phyloP scores from a whole-genome alignment of 2,888 invertebrate genomes.

The Agriopis aurantiaria region DNA sequence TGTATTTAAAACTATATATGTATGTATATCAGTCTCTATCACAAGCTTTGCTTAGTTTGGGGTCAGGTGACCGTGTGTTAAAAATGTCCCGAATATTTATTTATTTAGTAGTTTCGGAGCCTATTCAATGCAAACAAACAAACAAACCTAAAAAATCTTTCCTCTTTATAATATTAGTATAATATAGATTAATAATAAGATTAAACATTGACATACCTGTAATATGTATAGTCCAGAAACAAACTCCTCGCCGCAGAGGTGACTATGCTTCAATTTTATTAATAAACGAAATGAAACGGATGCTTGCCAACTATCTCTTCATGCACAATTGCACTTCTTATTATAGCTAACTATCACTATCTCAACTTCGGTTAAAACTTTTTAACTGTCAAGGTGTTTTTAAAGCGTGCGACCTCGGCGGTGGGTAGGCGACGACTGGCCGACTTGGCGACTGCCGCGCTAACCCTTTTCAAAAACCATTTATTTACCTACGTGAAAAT shows the following conservation, averaged over 20 bases:
- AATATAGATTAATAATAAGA: too few relatives aligned
- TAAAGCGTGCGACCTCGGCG: slow-evolving; percentile 29
- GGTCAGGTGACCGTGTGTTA: too few relatives aligned
- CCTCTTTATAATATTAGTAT: too few relatives aligned
- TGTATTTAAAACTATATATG: too few relatives aligned
- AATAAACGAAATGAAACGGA: slow-evolving; percentile 50
- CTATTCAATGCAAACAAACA: too few relatives aligned
- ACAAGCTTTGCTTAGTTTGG: too few relatives aligned
- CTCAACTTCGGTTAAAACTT: slow-evolving; percentile 11
- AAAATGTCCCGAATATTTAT: too few relatives aligned
- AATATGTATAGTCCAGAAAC: slow-evolving; percentile 1
- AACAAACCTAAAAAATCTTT: too few relatives aligned
- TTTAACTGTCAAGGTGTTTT: not conserved
- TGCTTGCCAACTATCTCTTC: slow-evolving; percentile 54
- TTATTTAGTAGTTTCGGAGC: too few relatives aligned
- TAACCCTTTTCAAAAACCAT: slow-evolving; percentile 3
- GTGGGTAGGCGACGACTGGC: slow-evolving; percentile 34
- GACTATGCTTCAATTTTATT: slow-evolving; percentile 42
- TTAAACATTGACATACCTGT: not conserved
- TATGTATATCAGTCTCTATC: too few relatives aligned
- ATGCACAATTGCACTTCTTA: slow-evolving; percentile 40
- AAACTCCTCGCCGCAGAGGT: slow-evolving; percentile 23
- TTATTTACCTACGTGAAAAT: not conserved
- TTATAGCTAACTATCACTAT: slow-evolving; percentile 21
- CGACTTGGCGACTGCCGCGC: not conserved